These are phyloP conservation scores for Chionoecetes opilio DNA, from an alignment of 1,140 invertebrate species.

Conservation along the genomic window DNA sequence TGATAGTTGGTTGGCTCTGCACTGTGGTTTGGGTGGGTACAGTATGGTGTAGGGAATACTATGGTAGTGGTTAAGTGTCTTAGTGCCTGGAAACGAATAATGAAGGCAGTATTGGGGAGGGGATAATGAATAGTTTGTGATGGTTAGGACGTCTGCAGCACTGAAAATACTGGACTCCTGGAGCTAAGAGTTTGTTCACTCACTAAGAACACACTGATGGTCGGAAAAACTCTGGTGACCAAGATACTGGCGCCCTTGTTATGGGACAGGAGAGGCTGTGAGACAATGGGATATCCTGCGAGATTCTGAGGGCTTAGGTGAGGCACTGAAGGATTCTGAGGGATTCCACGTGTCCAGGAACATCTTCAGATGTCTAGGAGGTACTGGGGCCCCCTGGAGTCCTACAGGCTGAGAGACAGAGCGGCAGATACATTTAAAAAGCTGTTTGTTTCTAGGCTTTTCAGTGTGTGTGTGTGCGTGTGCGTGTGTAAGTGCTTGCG, in stretches of 20 bases:
- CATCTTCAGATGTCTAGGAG: constrained; percentile 16
- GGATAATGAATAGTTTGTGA: too few relatives aligned
- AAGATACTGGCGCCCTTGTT: neutral
- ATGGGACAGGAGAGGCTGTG: neutral
- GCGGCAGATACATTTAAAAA: neutral
- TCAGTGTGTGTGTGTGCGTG: constrained; percentile 3
- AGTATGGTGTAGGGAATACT: too few relatives aligned
- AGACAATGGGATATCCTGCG: neutral
- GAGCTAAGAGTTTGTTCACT: neutral
- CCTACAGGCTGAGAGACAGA: neutral
- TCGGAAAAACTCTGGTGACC: constrained; percentile 6
- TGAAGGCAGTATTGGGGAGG: too few relatives aligned
- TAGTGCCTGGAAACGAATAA: too few relatives aligned
- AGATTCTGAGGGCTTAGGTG: constrained; percentile 25
- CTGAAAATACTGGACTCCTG: too few relatives aligned
- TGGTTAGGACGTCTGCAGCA: too few relatives aligned
- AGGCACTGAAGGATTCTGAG: constrained; percentile 27
- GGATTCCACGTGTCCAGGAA: constrained; percentile 25
- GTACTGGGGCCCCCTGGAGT: neutral
- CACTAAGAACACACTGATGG: neutral
- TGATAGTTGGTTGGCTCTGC: too few relatives aligned
- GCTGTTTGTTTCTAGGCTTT: neutral
- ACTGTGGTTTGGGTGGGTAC: too few relatives aligned
- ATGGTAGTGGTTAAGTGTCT: too few relatives aligned
- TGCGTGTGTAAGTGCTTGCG: neutral